Evolutionary conservation across 2,113 vertebrate genomes (phyloP).

Genomic region (Neofelis nebulosa): DNA sequence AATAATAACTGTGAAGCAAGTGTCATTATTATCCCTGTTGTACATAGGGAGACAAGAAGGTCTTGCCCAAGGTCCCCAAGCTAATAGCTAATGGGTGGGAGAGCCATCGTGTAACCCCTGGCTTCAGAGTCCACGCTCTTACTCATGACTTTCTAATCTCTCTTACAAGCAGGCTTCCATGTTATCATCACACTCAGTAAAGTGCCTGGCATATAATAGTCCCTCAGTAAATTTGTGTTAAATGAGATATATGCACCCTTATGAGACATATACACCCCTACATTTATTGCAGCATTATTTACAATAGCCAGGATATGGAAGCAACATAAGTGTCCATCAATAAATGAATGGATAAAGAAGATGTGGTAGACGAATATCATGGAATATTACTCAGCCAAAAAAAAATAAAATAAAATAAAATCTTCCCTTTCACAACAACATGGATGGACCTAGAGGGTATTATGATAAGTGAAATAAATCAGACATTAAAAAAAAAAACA

Average conservation of each 20-base stretch:
- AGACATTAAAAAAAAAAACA: neutral
- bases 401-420: neutral
- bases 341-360: neutral
- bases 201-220: neutral
- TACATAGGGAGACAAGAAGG: neutral
- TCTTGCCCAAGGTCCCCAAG: neutral
- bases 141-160: neutral
- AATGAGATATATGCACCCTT: neutral
- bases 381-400: neutral
- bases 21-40: neutral
- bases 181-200: neutral
- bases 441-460: neutral
- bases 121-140: neutral
- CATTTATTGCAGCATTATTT: neutral
- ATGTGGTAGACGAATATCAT: neutral
- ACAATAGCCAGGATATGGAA: neutral
- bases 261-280: neutral
- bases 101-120: neutral
- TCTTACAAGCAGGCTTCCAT: neutral
- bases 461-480: neutral
- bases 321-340: neutral
- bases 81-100: neutral
- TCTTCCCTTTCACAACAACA: neutral
- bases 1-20: neutral
- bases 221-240: neutral